Evolutionary conservation across 2,113 vertebrate species (phyloP).

Genomic region (Neofelis nebulosa): DNA sequence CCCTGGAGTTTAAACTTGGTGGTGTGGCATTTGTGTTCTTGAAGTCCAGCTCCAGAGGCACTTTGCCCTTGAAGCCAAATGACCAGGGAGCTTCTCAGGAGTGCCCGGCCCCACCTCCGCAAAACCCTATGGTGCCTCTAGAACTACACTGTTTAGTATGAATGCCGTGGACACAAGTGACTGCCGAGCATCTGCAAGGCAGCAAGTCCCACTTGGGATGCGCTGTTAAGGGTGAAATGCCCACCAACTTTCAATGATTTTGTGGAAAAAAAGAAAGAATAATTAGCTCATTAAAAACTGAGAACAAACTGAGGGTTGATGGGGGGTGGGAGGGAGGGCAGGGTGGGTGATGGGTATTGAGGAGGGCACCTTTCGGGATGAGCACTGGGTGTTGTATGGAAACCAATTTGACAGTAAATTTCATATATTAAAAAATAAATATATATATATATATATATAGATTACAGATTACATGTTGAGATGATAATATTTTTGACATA

Average conservation of each 20-base stretch:
- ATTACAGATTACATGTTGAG: background rate
- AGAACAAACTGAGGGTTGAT: too few species aligned
- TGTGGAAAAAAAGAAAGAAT: background rate
- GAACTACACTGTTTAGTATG: background rate
- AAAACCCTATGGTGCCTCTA: background rate
- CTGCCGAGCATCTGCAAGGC: background rate
- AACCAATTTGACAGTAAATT: too few species aligned
- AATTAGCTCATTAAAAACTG: background rate
- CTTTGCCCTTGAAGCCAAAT: background rate
- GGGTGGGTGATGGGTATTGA: too few species aligned
- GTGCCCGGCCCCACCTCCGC: background rate
- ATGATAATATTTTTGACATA: background rate
- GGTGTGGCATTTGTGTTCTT: background rate
- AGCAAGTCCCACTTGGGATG: background rate
- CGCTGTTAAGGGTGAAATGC: background rate
- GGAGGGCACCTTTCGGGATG: too few species aligned
- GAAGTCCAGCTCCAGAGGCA: background rate
- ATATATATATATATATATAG: too few species aligned
- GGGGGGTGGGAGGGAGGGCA: too few species aligned
- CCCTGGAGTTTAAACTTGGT: background rate
- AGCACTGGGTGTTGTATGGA: too few species aligned
- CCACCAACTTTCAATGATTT: background rate
- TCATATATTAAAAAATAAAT: too few species aligned
- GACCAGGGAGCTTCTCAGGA: background rate
- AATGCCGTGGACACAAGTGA: too few species aligned